Conservation (phyloP, 1,140 invertebrate genomes). For the Diachasma alloeum region DNA sequence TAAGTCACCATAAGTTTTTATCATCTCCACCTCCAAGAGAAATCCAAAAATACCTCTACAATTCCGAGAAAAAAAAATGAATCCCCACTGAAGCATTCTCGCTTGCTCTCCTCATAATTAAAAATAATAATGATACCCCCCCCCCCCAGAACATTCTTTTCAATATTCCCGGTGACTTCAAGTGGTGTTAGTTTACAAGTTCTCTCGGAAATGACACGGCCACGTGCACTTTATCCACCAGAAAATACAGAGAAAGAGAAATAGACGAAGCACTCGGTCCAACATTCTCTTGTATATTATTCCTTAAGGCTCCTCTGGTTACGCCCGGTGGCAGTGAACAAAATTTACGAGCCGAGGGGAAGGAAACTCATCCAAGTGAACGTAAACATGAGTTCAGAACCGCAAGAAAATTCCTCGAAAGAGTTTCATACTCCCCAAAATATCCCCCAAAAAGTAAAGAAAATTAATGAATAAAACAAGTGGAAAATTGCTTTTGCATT, state of each 20-base stretch:
- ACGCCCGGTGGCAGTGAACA: background rate
- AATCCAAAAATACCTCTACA: too few species aligned
- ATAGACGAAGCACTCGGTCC: constrained; percentile 1
- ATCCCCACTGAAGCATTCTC: too few species aligned
- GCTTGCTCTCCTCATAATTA: too few species aligned
- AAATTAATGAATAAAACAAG: too few species aligned
- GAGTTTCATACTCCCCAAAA: background rate
- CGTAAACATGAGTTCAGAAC: background rate
- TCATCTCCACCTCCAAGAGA: too few species aligned
- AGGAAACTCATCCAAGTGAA: background rate
- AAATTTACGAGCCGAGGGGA: background rate
- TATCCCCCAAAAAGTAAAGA: background rate
- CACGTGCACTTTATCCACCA: background rate
- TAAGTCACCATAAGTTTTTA: too few species aligned
- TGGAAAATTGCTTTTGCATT: too few species aligned
- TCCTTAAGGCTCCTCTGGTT: background rate
- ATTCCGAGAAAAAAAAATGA: too few species aligned
- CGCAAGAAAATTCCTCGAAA: background rate
- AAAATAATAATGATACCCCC: too few species aligned
- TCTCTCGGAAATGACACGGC: background rate
- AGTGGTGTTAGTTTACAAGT: background rate
- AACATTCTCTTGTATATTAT: constrained; percentile 8
- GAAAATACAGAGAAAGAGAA: background rate
- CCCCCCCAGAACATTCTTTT: too few species aligned
- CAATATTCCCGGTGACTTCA: background rate